Evolutionary conservation across 2,113 vertebrate genomes (phyloP), one percentile per base, ranked within the genome.

Genomic region (Pollimyrus isidori): DNA sequence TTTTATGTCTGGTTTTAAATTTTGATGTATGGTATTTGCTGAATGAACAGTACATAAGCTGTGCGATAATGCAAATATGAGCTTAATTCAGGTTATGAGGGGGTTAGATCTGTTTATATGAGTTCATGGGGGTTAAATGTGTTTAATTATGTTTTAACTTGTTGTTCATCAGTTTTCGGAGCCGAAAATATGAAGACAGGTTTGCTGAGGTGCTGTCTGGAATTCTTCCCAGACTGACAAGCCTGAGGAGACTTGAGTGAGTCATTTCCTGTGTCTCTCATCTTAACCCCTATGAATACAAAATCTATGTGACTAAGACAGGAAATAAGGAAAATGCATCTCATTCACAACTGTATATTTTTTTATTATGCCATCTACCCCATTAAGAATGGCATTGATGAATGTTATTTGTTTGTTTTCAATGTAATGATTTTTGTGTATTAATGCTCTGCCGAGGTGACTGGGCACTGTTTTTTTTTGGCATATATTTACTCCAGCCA

Each of bases 141-240:
- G 69, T 73, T 76, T 76, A 73, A 42, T 39, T 87, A 7, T 87
- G 86, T 62, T 87, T 35, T 2, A 7, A 86, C 45, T 86, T 56
- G 6, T 86, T 53, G 5, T 21, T 73, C 21, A 88, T 90, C 91
- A 99, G 98, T 90, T 98, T 99, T 93, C 96, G 93, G n/a, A 95
- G 97, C 89, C 95, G 97, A 83, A 98, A 95, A 65, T 98, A 95
- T 53, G 96, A 95, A 0, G 93, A 98, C 26, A 94, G 92, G 88
- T 98, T 99, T 93, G 97, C 96, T 4, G 95, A 96, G 92, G 96
- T 95, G 90, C 94, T 99, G 91, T 95, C 96, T 7, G 95, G 91
- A 90, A 92, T 91, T 89, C 90, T 99, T 89, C 93, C 49, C 0
- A 93, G 94, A 48, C 94, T 99, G 90, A 84, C 30, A 88, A 92